These are phyloP conservation scores for Mus pahari DNA, from an alignment of 2,113 vertebrate species.

Conservation along the genomic window DNA sequence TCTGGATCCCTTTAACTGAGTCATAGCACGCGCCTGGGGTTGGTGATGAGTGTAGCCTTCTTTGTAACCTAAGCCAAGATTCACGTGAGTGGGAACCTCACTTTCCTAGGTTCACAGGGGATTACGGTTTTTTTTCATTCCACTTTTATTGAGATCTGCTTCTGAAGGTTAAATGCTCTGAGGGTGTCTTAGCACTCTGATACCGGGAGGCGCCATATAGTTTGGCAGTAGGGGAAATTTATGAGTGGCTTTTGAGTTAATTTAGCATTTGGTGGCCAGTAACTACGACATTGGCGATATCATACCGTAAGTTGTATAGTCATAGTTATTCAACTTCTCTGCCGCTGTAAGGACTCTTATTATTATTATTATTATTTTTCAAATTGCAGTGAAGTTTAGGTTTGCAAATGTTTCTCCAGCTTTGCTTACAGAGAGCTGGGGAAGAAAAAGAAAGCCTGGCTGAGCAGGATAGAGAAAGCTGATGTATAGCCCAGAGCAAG, in stretches of 20 bases:
- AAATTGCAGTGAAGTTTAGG: not conserved
- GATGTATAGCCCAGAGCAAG: slow-evolving; percentile 41
- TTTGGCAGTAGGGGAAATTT: slow-evolving; percentile 21
- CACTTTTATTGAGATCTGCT: not conserved
- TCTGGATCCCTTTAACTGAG: slow-evolving; percentile 50
- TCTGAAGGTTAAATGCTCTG: slow-evolving; percentile 21
- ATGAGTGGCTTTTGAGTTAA: slow-evolving; percentile 27
- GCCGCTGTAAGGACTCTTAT: not conserved
- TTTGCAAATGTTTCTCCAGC: not conserved
- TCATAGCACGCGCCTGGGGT: not conserved
- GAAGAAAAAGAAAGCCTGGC: slow-evolving; percentile 33
- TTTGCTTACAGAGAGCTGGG: not conserved
- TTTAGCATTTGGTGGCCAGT: slow-evolving; percentile 30
- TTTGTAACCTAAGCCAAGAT: slow-evolving; percentile 62
- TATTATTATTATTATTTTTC: not conserved
- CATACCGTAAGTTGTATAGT: not conserved
- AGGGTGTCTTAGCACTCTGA: not conserved
- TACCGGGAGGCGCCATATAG: not conserved
- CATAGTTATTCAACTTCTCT: slow-evolving; percentile 25
- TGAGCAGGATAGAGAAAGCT: slow-evolving; percentile 3
- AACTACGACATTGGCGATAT: not conserved
- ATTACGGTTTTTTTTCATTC: slow-evolving; percentile 22
- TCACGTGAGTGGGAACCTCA: slow-evolving; percentile 35
- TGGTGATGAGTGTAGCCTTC: slow-evolving; percentile 1
- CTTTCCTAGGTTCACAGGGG: not conserved